Evolutionary conservation across 2,797 vertebrate species (phyloP).

Genomic region (Takifugu ocellatus): DNA sequence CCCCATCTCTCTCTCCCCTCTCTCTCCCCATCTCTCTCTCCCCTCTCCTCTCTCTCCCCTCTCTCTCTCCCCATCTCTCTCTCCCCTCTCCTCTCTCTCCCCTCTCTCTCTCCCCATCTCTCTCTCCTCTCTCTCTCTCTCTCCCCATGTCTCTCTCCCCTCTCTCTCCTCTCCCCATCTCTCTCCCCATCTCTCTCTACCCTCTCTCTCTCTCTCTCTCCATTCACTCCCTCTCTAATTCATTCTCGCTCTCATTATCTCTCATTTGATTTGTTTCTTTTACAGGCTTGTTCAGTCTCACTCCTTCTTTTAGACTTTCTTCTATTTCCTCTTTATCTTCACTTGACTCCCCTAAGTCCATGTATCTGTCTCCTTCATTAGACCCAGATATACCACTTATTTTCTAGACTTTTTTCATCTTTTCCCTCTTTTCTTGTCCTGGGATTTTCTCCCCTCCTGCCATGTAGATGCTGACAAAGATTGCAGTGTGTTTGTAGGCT

Average conservation of each 20-base stretch:
- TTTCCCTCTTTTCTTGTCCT: slow-evolving; percentile 24
- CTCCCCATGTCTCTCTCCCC: no score
- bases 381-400: slow-evolving; percentile 52
- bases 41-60: slow-evolving; percentile 19
- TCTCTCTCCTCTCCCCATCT: no score
- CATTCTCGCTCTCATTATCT: slow-evolving; percentile 51
- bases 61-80: slow-evolving; percentile 8
- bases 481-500: slow-evolving; percentile 61
- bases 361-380: slow-evolving; percentile 69
- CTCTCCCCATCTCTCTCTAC: not conserved
- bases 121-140: no score
- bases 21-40: not conserved
- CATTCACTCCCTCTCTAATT: not conserved
- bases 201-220: slow-evolving; percentile 16
- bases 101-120: not conserved
- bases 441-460: slow-evolving; percentile 40
- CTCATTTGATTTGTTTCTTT: slow-evolving; percentile 49
- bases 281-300: slow-evolving; percentile 36
- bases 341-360: slow-evolving; percentile 49
- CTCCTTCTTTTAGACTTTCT: slow-evolving; percentile 39
- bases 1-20: not conserved
- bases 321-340: slow-evolving; percentile 48
- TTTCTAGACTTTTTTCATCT: slow-evolving; percentile 30
- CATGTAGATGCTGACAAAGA: slow-evolving; percentile 64
- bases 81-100: slow-evolving; percentile 17